Percentiles rank a stretch among this genome's conserved stretches.
Evolutionary conservation across 2,797 vertebrate genomes (phyloP).

Genomic region (Yasuhikotakia modesta): DNA sequence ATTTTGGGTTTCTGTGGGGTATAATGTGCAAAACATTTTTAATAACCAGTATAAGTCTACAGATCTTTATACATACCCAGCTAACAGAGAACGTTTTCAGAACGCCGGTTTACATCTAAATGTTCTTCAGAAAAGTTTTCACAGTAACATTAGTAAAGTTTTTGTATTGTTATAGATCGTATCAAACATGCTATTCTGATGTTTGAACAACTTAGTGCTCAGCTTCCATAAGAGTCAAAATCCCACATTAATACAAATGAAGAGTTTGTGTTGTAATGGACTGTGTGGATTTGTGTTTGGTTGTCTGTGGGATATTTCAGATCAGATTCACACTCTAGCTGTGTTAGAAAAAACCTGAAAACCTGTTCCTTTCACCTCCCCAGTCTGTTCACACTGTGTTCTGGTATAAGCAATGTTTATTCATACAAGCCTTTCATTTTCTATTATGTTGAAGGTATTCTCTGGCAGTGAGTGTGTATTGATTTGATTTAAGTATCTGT

Average conservation of each 20-base stretch:
- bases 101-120: no score
- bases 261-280: not conserved
- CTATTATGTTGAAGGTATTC: slow-evolving; percentile 37
- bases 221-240: no score
- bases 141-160: no score
- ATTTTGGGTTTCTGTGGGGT: not conserved
- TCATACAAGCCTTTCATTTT: slow-evolving; percentile 47
- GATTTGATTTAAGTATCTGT: slow-evolving; percentile 55
- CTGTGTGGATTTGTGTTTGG: not conserved
- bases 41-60: no score
- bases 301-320: not conserved
- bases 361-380: not conserved
- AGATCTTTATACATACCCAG: no score
- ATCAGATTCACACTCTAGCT: not conserved
- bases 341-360: not conserved
- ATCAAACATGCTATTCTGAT: no score
- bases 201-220: no score
- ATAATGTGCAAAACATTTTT: not conserved
- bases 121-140: no score
- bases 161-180: no score
- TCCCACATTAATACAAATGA: not conserved
- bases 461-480: slow-evolving; percentile 36
- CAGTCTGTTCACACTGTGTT: slow-evolving; percentile 26
- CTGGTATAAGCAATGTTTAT: slow-evolving; percentile 40
- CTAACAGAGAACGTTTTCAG: no score